These are phyloP conservation scores for Leontopithecus rosalia DNA, from an alignment of 2,797 vertebrate species.

Conservation along the genomic window DNA sequence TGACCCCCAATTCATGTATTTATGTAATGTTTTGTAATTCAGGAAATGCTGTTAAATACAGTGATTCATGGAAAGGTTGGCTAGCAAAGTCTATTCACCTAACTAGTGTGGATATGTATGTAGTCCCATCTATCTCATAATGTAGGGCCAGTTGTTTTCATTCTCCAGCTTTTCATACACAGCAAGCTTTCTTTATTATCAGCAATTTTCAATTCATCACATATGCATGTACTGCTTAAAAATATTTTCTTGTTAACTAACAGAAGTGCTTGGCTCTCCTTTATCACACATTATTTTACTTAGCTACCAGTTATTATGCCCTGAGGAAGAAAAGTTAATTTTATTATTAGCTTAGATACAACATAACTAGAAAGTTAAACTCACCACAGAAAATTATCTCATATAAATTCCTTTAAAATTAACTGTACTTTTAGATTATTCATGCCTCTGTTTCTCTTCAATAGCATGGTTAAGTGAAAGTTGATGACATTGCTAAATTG, in stretches of 20 bases:
- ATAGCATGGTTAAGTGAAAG: constrained; percentile 60
- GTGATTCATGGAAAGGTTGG: not conserved
- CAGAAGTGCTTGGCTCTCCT: not conserved
- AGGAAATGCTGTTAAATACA: not conserved
- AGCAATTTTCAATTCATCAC: not conserved
- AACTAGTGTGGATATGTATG: not conserved
- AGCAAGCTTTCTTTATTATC: not conserved
- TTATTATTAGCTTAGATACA: constrained; percentile 61
- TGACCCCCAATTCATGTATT: not conserved
- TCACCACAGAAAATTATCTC: constrained; percentile 47
- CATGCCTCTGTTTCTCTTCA: constrained; percentile 52
- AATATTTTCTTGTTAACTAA: constrained; percentile 46
- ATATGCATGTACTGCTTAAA: not conserved
- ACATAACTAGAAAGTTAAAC: constrained; percentile 46
- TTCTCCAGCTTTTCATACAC: not conserved
- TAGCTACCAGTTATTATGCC: constrained; percentile 51
- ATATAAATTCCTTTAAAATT: constrained; percentile 67
- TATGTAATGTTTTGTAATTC: not conserved
- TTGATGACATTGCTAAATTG: constrained; percentile 71
- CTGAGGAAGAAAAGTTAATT: constrained; percentile 47
- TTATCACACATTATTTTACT: constrained; percentile 55
- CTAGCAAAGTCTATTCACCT: not conserved
- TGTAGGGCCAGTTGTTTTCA: not conserved
- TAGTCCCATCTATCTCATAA: not conserved
- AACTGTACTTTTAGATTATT: constrained; percentile 70